Conservation (phyloP, 2,113 vertebrate species). For the Halcyon malimbica region DNA sequence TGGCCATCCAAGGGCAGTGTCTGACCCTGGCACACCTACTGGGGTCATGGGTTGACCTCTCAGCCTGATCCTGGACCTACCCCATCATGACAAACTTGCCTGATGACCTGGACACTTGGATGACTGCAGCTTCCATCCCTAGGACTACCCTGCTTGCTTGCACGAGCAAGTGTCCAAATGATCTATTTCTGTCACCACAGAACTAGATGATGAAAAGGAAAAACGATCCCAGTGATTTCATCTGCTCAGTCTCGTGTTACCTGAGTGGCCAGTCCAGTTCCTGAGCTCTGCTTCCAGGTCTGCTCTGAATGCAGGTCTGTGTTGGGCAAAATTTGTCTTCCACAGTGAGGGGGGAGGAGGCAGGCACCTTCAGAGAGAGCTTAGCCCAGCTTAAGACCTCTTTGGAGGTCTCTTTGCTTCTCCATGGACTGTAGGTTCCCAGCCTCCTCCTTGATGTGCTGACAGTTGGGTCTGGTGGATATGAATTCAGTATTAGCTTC, state of each 20-base stretch:
- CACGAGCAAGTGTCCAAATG: neutral
- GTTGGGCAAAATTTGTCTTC: neutral
- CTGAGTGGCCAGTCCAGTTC: neutral
- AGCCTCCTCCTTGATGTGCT: neutral
- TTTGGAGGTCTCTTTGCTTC: neutral
- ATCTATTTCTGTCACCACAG: neutral
- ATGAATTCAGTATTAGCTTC: neutral
- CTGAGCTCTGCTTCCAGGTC: neutral
- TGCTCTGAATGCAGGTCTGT: neutral
- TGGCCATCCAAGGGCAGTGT: neutral
- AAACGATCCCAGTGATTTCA: neutral
- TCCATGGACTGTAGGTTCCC: neutral
- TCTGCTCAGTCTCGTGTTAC: neutral
- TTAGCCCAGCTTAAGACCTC: neutral
- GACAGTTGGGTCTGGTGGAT: neutral
- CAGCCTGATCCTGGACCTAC: neutral
- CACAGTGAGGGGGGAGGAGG: neutral
- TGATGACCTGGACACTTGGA: neutral
- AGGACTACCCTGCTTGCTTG: neutral
- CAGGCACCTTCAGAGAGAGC: neutral
- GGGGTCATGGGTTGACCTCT: neutral
- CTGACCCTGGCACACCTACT: neutral
- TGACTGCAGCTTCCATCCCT: neutral
- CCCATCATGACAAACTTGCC: neutral
- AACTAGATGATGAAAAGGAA: slow-evolving; percentile 2